phyloP scores from a whole-genome alignment of 2,888 invertebrate genomes.

The Leptinotarsa tumamoca region DNA sequence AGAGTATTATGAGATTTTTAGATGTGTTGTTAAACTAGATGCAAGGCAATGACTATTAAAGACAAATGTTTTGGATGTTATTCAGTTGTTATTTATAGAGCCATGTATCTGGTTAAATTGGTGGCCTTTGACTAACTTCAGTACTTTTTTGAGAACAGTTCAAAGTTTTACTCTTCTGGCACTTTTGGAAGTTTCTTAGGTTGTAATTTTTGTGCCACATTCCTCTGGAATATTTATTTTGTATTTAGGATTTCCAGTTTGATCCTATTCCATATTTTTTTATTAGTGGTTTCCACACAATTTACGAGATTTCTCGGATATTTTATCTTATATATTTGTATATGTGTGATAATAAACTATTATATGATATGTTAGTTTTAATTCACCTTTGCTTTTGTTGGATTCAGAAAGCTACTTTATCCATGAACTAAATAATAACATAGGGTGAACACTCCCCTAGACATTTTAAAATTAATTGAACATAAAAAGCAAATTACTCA shows the following conservation, averaged over 20 bases:
- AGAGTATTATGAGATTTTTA: slow-evolving; percentile 30
- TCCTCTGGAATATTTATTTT: slow-evolving; percentile 34
- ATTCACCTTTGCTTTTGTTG: no score
- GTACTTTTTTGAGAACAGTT: not conserved
- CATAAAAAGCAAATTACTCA: no score
- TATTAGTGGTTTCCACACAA: slow-evolving; percentile 26
- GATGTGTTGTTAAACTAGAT: slow-evolving; percentile 15
- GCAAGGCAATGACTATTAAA: slow-evolving; percentile 6
- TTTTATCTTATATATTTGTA: slow-evolving; percentile 34
- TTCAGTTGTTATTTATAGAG: slow-evolving; percentile 5
- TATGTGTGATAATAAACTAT: slow-evolving; percentile 38
- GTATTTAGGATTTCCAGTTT: slow-evolving; percentile 20
- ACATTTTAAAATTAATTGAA: no score
- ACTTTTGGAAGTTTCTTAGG: slow-evolving; percentile 9
- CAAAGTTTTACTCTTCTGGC: not conserved
- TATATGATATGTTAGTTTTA: not conserved
- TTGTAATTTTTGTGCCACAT: slow-evolving; percentile 37
- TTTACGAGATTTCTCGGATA: slow-evolving; percentile 30
- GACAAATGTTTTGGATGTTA: slow-evolving; percentile 8
- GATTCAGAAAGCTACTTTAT: no score
- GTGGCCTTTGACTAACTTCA: slow-evolving; percentile 1
- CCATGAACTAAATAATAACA: no score
- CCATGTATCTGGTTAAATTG: not conserved
- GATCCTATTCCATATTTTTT: slow-evolving; percentile 30
- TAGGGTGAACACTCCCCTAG: no score